Conservation (phyloP, 1,140 invertebrate species). For the Drosophila dunni region DNA sequence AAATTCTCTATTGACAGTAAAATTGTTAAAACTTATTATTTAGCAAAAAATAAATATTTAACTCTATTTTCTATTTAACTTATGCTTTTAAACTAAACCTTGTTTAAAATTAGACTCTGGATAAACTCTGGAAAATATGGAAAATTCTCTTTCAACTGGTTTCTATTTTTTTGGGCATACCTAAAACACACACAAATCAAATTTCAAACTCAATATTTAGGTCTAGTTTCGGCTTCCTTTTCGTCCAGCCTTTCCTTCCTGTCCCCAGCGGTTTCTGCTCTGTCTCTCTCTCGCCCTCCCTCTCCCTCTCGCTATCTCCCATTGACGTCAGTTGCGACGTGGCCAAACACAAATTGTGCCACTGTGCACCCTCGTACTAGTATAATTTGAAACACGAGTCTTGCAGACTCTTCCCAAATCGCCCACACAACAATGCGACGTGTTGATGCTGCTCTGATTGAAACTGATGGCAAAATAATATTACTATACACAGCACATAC, state of each 20-base stretch:
- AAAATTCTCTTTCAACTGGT: too few species aligned
- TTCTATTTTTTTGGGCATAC: too few species aligned
- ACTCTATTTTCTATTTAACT: too few species aligned
- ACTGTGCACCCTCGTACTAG: constrained; percentile 9
- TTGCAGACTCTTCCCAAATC: neutral
- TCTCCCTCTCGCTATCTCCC: neutral
- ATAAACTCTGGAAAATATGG: too few species aligned
- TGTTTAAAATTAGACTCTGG: too few species aligned
- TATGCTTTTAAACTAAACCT: too few species aligned
- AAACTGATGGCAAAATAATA: constrained; percentile 1
- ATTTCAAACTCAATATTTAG: too few species aligned
- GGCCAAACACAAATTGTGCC: constrained; percentile 5
- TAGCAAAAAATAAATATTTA: too few species aligned
- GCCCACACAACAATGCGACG: constrained; percentile 13
- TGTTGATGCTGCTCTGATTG: neutral
- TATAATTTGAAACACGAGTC: constrained; percentile 12
- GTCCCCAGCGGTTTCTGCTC: neutral
- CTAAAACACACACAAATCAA: too few species aligned
- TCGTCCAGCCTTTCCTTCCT: neutral
- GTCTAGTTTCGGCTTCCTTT: too few species aligned
- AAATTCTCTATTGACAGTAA: too few species aligned
- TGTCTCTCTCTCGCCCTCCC: neutral
- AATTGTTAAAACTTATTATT: too few species aligned
- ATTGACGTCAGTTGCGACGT: constrained; percentile 17
- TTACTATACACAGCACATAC: neutral